These are phyloP conservation scores for Vannuccia rotundouncinata DNA, from an alignment of 2,888 invertebrate genomes.

Conservation along the genomic window DNA sequence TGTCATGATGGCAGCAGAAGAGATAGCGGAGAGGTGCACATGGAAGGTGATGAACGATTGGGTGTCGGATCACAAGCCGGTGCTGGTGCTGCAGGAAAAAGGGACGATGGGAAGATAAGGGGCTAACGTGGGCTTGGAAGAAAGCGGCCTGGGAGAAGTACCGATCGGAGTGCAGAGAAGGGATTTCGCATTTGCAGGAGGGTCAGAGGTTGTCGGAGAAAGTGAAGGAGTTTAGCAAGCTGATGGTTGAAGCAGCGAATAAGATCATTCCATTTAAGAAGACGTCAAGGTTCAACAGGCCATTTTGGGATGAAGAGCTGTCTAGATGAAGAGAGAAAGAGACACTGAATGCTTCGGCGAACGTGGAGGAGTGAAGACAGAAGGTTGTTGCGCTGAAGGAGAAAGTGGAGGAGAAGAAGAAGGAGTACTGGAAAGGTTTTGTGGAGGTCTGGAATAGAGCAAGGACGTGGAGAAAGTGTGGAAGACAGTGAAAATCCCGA, in stretches of 20 bases:
- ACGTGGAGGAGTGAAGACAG: conserved; percentile 1
- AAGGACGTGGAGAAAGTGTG: no score
- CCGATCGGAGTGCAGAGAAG: not conserved
- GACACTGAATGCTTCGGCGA: not conserved
- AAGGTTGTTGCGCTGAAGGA: conserved; percentile 3
- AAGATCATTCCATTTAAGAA: conserved; percentile 7
- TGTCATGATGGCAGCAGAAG: not conserved
- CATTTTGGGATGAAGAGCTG: conserved; percentile 29
- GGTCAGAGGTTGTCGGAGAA: not conserved
- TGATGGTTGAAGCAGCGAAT: conserved; percentile 4
- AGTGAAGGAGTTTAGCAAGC: not conserved
- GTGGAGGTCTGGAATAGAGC: no score
- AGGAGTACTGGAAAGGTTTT: conserved; percentile 33
- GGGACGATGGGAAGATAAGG: not conserved
- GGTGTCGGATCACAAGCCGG: conserved; percentile 27
- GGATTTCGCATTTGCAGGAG: not conserved
- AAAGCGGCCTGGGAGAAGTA: conserved; percentile 8
- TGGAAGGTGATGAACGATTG: conserved; percentile 3
- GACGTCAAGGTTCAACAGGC: not conserved
- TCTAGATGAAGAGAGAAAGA: not conserved
- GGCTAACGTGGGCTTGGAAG: conserved; percentile 25
- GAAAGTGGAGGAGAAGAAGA: conserved; percentile 17
- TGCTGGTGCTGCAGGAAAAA: not conserved
- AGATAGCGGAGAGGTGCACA: not conserved
- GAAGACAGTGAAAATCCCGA: no score